Evolutionary conservation across 2,888 invertebrate species (phyloP).

Genomic region (Chrysopilus asiliformis): DNA sequence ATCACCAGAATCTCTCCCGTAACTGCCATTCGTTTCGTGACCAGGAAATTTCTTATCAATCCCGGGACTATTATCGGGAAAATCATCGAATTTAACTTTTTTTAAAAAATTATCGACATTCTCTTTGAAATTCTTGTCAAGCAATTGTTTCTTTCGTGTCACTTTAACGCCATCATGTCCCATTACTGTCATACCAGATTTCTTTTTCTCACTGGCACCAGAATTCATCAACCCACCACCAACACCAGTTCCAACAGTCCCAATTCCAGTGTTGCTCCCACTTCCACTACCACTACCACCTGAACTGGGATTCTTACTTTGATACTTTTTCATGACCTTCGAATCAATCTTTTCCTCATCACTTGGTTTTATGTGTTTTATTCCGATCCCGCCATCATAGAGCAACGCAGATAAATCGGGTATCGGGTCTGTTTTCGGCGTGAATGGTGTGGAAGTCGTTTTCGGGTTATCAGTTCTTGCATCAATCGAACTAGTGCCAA

Average conservation of each 20-base stretch:
- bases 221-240: slow-evolving; percentile 3
- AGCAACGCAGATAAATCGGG: too few relatives aligned
- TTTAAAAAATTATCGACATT: slow-evolving; percentile 7
- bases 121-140: slow-evolving; percentile 24
- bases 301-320: not conserved
- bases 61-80: too few relatives aligned
- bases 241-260: too few relatives aligned
- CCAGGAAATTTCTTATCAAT: too few relatives aligned
- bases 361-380: slow-evolving; percentile 20
- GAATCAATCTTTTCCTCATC: slow-evolving; percentile 22
- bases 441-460: too few relatives aligned
- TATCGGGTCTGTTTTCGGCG: too few relatives aligned
- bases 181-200: slow-evolving; percentile 9
- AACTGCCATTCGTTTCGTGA: too few relatives aligned
- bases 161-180: slow-evolving; percentile 33
- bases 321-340: slow-evolving; percentile 5
- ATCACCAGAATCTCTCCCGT: too few relatives aligned
- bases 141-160: slow-evolving; percentile 31
- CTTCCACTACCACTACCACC: not conserved
- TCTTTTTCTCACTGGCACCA: slow-evolving; percentile 8
- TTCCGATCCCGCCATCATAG: too few relatives aligned
- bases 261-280: not conserved
- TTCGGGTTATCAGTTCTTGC: too few relatives aligned
- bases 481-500: too few relatives aligned
- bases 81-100: too few relatives aligned